Evolutionary conservation across 2,797 vertebrate genomes (phyloP).

Genomic region (Vireo griseus): DNA sequence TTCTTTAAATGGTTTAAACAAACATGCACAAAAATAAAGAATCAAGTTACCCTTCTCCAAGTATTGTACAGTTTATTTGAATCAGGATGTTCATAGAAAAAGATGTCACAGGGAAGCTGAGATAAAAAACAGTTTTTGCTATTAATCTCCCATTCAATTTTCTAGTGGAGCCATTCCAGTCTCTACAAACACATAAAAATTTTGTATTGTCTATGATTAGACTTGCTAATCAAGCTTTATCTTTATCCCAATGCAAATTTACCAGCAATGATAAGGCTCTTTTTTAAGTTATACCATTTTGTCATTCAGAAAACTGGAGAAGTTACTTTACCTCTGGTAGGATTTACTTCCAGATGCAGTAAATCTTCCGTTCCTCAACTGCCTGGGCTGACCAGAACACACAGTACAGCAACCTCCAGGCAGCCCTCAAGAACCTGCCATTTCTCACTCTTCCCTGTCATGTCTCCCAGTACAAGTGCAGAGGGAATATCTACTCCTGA

Average conservation of each 20-base stretch:
- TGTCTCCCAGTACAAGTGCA: neutral
- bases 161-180: neutral
- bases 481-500: neutral
- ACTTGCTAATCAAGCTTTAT: conserved; percentile 2
- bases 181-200: neutral
- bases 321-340: neutral
- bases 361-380: neutral
- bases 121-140: neutral
- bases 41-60: neutral
- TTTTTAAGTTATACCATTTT: neutral
- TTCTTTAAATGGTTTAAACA: neutral
- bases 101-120: neutral
- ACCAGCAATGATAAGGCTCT: neutral
- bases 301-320: neutral
- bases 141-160: neutral
- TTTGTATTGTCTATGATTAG: neutral
- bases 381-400: neutral
- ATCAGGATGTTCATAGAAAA: neutral
- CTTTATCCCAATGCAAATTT: neutral
- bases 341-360: neutral
- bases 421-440: neutral
- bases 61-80: neutral
- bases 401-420: neutral
- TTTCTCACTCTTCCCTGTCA: neutral
- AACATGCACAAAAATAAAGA: neutral